Evolutionary conservation across 2,113 vertebrate genomes (phyloP).

Genomic region (Limnothrissa miodon): DNA sequence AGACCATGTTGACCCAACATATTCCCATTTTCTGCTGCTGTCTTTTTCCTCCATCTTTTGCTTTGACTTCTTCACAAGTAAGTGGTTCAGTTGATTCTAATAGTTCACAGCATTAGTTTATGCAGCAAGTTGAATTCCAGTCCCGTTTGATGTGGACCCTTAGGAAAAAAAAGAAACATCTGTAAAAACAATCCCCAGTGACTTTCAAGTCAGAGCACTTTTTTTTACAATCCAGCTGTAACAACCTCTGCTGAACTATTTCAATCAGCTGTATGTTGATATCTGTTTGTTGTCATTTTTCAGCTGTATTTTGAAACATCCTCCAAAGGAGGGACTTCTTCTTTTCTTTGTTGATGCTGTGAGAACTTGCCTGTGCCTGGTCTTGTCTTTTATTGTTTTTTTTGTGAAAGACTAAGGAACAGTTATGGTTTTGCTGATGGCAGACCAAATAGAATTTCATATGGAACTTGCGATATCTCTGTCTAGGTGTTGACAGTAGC

Average conservation of each 20-base stretch:
- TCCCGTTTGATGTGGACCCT: constrained; percentile 83
- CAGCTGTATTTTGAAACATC: constrained; percentile 8
- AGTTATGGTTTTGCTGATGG: not conserved
- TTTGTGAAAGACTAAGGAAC: not conserved
- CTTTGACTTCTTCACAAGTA: constrained; percentile 71
- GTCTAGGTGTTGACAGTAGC: not conserved
- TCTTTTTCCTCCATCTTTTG: constrained; percentile 17
- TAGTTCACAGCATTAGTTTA: constrained; percentile 63
- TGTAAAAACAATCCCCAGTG: constrained; percentile 90
- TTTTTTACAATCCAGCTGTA: constrained; percentile 82
- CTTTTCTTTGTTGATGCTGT: not conserved
- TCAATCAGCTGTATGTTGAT: constrained; percentile 1
- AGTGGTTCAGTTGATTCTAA: constrained; percentile 68
- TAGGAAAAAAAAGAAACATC: constrained; percentile 76
- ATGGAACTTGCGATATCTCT: not conserved
- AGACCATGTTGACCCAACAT: constrained; percentile 24
- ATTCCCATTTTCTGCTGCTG: not conserved
- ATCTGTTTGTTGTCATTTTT: not conserved
- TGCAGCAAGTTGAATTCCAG: constrained; percentile 63
- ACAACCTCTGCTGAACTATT: constrained; percentile 71
- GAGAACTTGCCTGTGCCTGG: not conserved
- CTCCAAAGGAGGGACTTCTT: not conserved
- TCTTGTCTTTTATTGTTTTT: not conserved
- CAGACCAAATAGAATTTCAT: not conserved
- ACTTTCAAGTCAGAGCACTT: constrained; percentile 84